Conservation (phyloP, 2,113 vertebrate genomes). For the Coreoperca whiteheadi region DNA sequence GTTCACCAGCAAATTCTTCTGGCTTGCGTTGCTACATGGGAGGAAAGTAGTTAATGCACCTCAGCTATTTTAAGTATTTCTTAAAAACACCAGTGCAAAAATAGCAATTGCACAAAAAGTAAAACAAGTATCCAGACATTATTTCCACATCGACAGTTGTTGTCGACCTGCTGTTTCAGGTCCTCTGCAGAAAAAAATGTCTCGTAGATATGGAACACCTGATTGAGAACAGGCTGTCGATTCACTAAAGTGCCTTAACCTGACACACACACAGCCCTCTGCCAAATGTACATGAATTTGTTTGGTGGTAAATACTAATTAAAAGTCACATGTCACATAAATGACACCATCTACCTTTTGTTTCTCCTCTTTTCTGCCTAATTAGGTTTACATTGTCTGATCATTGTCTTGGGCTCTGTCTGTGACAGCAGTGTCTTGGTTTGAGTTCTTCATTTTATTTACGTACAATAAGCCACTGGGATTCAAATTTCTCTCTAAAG, state of each 20-base stretch:
- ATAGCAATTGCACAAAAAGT: conserved; percentile 15
- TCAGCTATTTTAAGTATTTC: conserved; percentile 14
- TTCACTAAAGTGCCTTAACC: neutral
- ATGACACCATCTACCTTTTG: conserved; percentile 27
- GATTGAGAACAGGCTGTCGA: conserved; percentile 15
- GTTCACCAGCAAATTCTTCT: conserved; percentile 24
- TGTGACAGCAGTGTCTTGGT: conserved; percentile 2
- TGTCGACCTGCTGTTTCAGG: conserved; percentile 2
- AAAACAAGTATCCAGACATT: conserved; percentile 11
- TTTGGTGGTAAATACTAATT: conserved; percentile 42
- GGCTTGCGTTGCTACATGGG: neutral
- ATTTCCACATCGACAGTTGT: conserved; percentile 9
- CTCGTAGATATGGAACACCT: neutral
- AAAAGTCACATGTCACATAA: conserved; percentile 34
- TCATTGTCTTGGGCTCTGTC: conserved; percentile 34
- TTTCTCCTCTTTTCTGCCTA: conserved; percentile 40
- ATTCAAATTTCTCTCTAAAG: neutral
- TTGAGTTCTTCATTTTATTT: conserved; percentile 18
- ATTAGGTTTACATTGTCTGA: conserved; percentile 52
- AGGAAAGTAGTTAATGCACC: neutral
- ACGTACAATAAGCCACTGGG: neutral
- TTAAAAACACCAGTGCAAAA: conserved; percentile 1
- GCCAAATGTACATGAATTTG: conserved; percentile 17
- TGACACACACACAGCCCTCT: conserved; percentile 23
- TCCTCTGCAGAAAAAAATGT: conserved; percentile 12